Conservation (phyloP, 2,113 vertebrate genomes). For the Opisthocomus hoazin region DNA sequence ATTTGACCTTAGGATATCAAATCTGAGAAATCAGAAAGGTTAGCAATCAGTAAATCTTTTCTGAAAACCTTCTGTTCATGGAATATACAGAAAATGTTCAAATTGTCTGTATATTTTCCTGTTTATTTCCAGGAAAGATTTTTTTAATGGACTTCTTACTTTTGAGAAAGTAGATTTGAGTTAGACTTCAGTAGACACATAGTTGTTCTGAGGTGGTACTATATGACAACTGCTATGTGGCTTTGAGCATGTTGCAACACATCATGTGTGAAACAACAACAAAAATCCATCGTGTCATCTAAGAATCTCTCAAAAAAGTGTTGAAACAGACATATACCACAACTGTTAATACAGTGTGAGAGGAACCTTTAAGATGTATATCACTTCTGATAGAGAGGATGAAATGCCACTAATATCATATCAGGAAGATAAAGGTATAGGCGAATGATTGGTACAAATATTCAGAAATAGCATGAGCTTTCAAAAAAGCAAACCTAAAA, state of each 20-base stretch:
- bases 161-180: background rate
- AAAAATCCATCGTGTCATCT: background rate
- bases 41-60: background rate
- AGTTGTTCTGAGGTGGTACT: background rate
- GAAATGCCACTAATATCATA: background rate
- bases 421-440: background rate
- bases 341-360: background rate
- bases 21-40: background rate
- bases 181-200: background rate
- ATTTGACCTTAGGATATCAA: background rate
- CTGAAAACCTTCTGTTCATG: background rate
- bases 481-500: background rate
- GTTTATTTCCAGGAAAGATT: background rate
- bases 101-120: background rate
- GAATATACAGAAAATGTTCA: background rate
- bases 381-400: background rate
- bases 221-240: background rate
- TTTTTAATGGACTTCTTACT: background rate
- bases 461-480: background rate
- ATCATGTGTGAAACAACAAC: background rate
- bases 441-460: background rate
- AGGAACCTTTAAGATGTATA: background rate
- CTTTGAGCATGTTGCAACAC: background rate
- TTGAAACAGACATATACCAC: background rate
- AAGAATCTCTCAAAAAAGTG: background rate